These are phyloP conservation scores for Terrapene triunguis DNA, from an alignment of 2,113 vertebrate species.

Conservation along the genomic window DNA sequence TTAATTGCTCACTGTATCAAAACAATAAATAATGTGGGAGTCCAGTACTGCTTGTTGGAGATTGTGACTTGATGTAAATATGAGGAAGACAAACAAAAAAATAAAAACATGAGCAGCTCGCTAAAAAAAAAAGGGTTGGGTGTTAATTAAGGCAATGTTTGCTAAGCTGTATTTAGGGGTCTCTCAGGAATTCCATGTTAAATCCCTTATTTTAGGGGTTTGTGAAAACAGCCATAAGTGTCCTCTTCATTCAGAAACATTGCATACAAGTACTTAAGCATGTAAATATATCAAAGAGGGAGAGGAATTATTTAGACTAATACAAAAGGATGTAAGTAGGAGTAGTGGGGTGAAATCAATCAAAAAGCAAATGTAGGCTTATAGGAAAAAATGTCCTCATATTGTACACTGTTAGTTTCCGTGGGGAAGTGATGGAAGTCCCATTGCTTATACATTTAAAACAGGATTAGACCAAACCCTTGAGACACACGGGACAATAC, in stretches of 20 bases:
- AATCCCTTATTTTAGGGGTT: neutral
- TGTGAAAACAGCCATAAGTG: neutral
- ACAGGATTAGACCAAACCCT: neutral
- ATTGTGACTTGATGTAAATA: slow-evolving; percentile 71
- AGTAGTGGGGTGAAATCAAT: neutral
- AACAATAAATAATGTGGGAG: slow-evolving; percentile 82
- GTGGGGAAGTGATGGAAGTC: neutral
- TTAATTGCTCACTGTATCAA: slow-evolving; percentile 82
- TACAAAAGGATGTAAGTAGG: neutral
- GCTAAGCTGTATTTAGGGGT: neutral
- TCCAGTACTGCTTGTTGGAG: slow-evolving; percentile 64
- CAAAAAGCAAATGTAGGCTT: neutral
- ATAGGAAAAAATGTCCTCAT: neutral
- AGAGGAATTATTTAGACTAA: neutral
- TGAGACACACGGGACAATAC: neutral
- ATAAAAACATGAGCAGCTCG: slow-evolving; percentile 28
- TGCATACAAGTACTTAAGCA: neutral
- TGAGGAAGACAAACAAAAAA: slow-evolving; percentile 42
- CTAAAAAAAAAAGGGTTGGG: neutral
- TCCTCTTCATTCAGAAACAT: neutral
- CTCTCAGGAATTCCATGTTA: neutral
- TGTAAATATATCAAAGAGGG: neutral
- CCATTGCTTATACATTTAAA: neutral
- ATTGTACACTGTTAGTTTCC: neutral
- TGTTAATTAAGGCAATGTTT: neutral